Percentiles rank a stretch among this genome's conserved stretches.
Evolutionary conservation across 2,888 invertebrate species (phyloP).

Genomic region (Caenorhabditis panamensis): DNA sequence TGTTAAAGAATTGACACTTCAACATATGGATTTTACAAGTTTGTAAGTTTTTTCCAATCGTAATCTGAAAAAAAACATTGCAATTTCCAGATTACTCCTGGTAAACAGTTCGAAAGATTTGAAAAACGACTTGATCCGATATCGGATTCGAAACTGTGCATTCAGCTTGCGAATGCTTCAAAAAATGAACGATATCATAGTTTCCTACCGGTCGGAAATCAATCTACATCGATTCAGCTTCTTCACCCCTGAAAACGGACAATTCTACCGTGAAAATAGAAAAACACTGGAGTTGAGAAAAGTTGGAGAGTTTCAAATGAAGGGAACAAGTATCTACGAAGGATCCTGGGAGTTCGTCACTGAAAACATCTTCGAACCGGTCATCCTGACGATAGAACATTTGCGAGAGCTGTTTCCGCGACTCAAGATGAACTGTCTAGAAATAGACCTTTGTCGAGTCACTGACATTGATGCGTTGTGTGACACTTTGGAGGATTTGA

Average conservation of each 20-base stretch:
- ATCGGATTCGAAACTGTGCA: not conserved
- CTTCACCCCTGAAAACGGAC: not conserved
- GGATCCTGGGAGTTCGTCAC: not conserved
- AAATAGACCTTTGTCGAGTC: not conserved
- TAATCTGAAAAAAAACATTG: too few relatives aligned
- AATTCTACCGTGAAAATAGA: not conserved
- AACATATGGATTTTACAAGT: not conserved
- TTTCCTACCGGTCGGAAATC: not conserved
- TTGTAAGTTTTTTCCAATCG: not conserved
- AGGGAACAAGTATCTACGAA: not conserved
- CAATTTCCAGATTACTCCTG: not conserved
- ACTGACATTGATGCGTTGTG: not conserved
- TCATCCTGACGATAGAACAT: not conserved
- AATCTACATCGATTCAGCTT: not conserved
- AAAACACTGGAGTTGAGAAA: not conserved
- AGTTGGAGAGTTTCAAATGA: not conserved
- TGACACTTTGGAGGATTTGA: not conserved
- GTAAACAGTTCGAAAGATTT: not conserved
- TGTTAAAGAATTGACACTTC: not conserved
- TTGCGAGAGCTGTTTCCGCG: not conserved
- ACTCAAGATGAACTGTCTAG: not conserved
- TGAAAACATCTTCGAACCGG: not conserved
- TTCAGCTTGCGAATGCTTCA: not conserved
- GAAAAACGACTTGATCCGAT: not conserved
- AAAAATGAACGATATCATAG: not conserved